Evolutionary conservation across 1,140 invertebrate genomes (phyloP).

Genomic region (Ditylenchus dipsaci): DNA sequence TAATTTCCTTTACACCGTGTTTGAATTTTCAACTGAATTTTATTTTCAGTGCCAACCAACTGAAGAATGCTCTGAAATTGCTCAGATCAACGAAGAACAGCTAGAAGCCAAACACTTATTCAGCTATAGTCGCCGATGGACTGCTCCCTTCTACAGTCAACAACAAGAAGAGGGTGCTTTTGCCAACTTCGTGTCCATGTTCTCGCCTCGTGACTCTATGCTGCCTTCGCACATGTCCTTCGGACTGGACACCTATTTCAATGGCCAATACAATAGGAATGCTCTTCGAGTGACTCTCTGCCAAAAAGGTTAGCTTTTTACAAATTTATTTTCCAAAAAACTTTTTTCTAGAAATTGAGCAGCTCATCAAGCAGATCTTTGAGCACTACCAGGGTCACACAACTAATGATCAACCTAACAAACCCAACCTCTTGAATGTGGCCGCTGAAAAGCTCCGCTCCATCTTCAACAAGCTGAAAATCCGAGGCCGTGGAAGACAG

Average conservation of each 20-base stretch:
- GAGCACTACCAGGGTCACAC: constrained; percentile 10
- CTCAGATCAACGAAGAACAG: constrained; percentile 32
- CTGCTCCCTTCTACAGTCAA: constrained; percentile 25
- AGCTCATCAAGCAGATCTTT: neutral
- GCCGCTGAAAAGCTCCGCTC: constrained; percentile 19
- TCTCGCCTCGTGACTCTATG: constrained; percentile 19
- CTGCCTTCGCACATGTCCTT: constrained; percentile 29
- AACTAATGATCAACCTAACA: neutral
- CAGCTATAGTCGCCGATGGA: constrained; percentile 13
- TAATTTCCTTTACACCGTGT: too few relatives aligned
- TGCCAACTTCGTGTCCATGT: constrained; percentile 19
- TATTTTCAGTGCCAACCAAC: constrained; percentile 25
- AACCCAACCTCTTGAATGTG: neutral
- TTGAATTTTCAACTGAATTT: constrained; percentile 1
- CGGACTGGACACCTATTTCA: constrained; percentile 26
- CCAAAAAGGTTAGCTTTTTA: constrained; percentile 22
- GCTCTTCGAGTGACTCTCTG: constrained; percentile 28
- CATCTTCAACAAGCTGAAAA: constrained; percentile 29
- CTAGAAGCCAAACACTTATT: neutral
- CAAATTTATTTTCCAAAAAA: constrained; percentile 21
- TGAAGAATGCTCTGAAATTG: constrained; percentile 34
- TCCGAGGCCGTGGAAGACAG: constrained; percentile 8
- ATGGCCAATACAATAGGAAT: constrained; percentile 13
- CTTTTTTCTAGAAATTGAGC: constrained; percentile 10
- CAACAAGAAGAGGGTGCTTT: constrained; percentile 40